phyloP scores from a whole-genome alignment of 2,888 invertebrate genomes.

The Nephrotoma guestfalica region DNA sequence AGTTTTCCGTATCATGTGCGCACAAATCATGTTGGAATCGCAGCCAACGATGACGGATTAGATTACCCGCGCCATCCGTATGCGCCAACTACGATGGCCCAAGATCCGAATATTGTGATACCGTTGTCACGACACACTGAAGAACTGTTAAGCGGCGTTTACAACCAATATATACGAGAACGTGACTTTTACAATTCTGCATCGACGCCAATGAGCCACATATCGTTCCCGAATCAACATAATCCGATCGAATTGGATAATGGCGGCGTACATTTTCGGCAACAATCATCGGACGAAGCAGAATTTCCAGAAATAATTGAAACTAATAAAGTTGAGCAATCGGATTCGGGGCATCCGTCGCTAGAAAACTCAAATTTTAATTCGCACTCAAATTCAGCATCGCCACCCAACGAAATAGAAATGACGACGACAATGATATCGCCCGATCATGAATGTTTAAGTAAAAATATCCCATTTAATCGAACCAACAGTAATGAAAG shows the following conservation, averaged over 20 bases:
- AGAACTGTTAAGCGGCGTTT: constrained; percentile 42
- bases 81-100: constrained; percentile 15
- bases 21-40: constrained; percentile 62
- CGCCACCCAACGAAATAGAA: constrained; percentile 12
- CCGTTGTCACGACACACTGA: constrained; percentile 48
- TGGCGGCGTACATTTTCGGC: background rate
- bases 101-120: constrained; percentile 36
- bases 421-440: background rate
- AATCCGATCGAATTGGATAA: constrained; percentile 2
- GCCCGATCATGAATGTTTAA: background rate
- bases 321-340: constrained; percentile 13
- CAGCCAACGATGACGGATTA: constrained; percentile 18
- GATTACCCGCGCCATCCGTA: constrained; percentile 19
- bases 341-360: constrained; percentile 19
- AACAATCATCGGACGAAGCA: background rate
- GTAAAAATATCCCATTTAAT: background rate
- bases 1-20: constrained; percentile 86
- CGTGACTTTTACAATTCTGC: constrained; percentile 15
- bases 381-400: constrained; percentile 12
- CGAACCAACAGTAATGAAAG: background rate
- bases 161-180: constrained; percentile 34
- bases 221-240: constrained; percentile 16
- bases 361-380: constrained; percentile 16
- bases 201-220: constrained; percentile 16
- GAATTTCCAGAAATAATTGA: background rate